phyloP scores from a whole-genome alignment of 1,140 invertebrate genomes.

The Triops cancriformis region DNA sequence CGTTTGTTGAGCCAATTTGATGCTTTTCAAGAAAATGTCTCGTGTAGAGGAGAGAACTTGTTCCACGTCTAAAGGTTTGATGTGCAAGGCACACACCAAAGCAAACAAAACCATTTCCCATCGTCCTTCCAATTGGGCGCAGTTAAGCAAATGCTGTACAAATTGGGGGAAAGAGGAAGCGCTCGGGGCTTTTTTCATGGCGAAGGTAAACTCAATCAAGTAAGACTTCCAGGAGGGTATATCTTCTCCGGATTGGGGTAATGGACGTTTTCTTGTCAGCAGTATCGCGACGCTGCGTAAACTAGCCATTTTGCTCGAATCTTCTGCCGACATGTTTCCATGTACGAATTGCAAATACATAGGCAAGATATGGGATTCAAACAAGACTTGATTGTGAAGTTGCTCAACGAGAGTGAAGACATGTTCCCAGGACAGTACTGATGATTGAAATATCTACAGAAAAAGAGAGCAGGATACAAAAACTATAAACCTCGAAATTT shows the following conservation, averaged over 20 bases:
- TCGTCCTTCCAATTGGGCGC: conserved; percentile 31
- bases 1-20: conserved; percentile 23
- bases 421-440: conserved; percentile 20
- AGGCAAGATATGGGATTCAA: conserved; percentile 63
- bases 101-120: conserved; percentile 45
- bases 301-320: conserved; percentile 30
- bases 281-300: conserved; percentile 58
- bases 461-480: neutral
- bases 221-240: conserved; percentile 55
- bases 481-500: too few species aligned
- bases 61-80: conserved; percentile 37
- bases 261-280: conserved; percentile 54
- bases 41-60: conserved; percentile 31
- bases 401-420: conserved; percentile 52
- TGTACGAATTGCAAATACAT: conserved; percentile 53
- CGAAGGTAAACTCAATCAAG: conserved; percentile 43
- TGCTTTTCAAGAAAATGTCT: neutral
- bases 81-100: conserved; percentile 52
- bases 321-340: conserved; percentile 35
- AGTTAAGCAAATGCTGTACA: conserved; percentile 5
- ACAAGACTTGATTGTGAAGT: conserved; percentile 47
- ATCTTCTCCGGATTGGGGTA: conserved; percentile 49
- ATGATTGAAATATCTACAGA: conserved; percentile 29
- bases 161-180: neutral
- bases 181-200: conserved; percentile 22